Conservation (phyloP, 2,888 invertebrate genomes). For the Apomyelois bistriatella region DNA sequence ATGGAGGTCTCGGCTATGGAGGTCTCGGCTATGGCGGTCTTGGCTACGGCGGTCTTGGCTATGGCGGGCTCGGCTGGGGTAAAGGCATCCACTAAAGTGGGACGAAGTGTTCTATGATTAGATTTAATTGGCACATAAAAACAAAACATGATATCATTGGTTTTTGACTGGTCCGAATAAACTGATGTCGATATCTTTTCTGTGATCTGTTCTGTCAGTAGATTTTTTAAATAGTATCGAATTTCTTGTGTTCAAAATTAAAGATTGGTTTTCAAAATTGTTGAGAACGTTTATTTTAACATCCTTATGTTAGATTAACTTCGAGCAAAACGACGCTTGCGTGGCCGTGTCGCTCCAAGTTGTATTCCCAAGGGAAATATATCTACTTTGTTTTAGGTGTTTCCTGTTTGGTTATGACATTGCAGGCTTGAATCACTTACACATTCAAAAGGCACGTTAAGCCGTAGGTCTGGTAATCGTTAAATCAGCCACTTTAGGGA, state of each 20-base stretch:
- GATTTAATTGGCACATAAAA: conserved; percentile 3
- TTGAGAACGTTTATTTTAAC: background rate
- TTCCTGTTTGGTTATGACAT: no score
- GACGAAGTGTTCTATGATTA: conserved; percentile 6
- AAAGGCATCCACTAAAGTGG: background rate
- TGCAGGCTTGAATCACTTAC: no score
- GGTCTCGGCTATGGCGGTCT: conserved; percentile 24
- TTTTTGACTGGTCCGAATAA: conserved; percentile 9
- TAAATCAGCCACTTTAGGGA: no score
- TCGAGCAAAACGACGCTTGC: no score
- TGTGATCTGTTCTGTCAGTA: background rate
- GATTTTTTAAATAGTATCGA: background rate
- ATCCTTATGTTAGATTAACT: no score
- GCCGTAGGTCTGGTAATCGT: no score
- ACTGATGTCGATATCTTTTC: conserved; percentile 4
- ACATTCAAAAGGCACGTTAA: no score
- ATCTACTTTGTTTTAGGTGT: no score
- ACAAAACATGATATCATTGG: conserved; percentile 9
- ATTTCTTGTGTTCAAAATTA: background rate
- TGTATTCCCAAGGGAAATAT: no score
- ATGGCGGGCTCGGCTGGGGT: conserved; percentile 22
- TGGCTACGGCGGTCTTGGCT: conserved; percentile 24
- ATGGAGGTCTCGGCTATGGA: conserved; percentile 24
- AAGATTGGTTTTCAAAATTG: background rate
- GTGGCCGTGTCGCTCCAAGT: no score